Evolutionary conservation across 2,113 vertebrate species (phyloP), one percentile per base, ranked within the genome.

Genomic region (Microtus montanus): DNA sequence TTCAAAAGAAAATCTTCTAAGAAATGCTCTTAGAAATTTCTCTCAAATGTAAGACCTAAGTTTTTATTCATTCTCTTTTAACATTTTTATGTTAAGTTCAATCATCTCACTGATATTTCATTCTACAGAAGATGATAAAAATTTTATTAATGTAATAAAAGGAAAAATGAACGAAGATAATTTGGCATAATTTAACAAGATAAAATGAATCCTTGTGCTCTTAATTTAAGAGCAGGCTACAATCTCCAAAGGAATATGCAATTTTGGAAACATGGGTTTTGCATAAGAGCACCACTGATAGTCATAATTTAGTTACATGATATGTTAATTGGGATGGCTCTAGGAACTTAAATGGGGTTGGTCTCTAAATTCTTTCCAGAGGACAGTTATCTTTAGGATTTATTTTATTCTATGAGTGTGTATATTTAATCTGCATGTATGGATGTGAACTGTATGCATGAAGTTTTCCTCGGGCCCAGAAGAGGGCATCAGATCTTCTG

Each of bases 111-210:
- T 93, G 78, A 87, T 94, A 96, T 95, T 97, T 97, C 64, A 80
- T 90, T 89, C 75, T 82, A 74, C 28, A 89, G 41, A 94, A 95
- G 78, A 95, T 75, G 47, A 90, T 96, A 95, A 97, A 95, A 95
- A 22, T 35, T 92, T 97, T 97, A 97, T 97, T 96, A 94, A 96
- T 94, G 35, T 83, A 96, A 96, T 97, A 97, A 97, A 96, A 47
- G 78, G 54, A 61, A 92, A 97, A 95, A 91, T 71, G 94, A 90
- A 95, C 95, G 78, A 95, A 95, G 95, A 91, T 93, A 75, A 91
- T 92, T 94, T 89, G 87, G 85, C 85, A 94, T 95, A 96, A 97
- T 96, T 96, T 90, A 96, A 91, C 77, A 85, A 96, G 91, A 88
- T 91, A 96, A 95, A 92, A 96, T 75, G 64, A 96, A 94, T 96